Base-by-base conservation (phyloP, 2,888 invertebrate species). In the Drosophila austrosaltans region DNA sequence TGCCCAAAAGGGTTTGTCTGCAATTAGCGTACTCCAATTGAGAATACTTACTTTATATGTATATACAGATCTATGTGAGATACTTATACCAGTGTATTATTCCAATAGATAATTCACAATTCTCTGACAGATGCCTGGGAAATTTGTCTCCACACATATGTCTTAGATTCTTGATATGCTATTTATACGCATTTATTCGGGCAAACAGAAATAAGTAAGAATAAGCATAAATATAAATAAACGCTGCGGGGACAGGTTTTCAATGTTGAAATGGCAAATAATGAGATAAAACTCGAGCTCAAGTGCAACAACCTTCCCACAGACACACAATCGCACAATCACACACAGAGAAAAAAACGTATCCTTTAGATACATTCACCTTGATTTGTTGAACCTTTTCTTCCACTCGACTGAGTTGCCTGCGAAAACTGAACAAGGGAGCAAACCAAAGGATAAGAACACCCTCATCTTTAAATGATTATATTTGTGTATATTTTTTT, bases 331-430 rank as follows among this genome's bases (percentile, higher is more conserved):
- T 54, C 40, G 28, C 32, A 32, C 36, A 36, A 30, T 30, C 36
- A 36, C 36, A 36, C 8, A 36, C 36, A 36, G 7, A 36, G 3
- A 28, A 2, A 28, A 28, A 28, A 8, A 67, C 68, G 72, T 65
- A 75, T 79, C 59, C 79, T 72, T 79, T 79, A 71, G 79, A 73
- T 79, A 79, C 79, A 82, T 81, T 73, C 39, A 48, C 16, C 59
- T 12, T 42, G 48, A 36, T 42, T 42, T 28, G 53, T 44, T n/a
- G 63, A 67, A 80, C 85, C 79, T 85, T 82, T 53, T 81, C 66
- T 89, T 89, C 79, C 89, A 89, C 86, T 87, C 79, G 87, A 89
- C 81, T 83, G 81, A 73, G 30, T 69, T 74, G 79, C 84, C 89
- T 87, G 86, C 84, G 86, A 89, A 89, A 88, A 70, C 56, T 53